A percentile compares a stretch with the other conserved stretches of the same genome.
Evolutionary conservation across 2,113 vertebrate species (phyloP).

Genomic region (Narcine bancroftii): DNA sequence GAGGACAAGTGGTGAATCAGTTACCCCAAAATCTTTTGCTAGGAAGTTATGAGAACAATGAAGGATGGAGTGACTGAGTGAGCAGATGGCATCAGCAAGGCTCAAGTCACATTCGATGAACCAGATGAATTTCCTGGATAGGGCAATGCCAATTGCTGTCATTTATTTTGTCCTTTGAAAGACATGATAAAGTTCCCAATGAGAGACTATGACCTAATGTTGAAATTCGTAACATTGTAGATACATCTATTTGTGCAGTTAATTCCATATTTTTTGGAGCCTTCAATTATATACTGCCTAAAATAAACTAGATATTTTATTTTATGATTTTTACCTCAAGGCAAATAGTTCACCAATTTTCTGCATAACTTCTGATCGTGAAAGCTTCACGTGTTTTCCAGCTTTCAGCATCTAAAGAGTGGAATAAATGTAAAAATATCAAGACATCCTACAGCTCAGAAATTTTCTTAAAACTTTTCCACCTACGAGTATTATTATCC

Average conservation of each 20-base stretch:
- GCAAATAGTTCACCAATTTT: slow-evolving; percentile 94
- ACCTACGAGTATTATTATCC: neutral
- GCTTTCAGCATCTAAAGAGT: slow-evolving; percentile 73
- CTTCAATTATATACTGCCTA: neutral
- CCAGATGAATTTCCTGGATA: too few species aligned
- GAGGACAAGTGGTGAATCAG: too few species aligned
- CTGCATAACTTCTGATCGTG: slow-evolving; percentile 91
- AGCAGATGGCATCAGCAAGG: too few species aligned
- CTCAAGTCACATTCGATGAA: too few species aligned
- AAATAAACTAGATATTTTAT: neutral
- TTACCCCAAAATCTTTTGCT: too few species aligned
- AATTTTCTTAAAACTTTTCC: slow-evolving; percentile 9
- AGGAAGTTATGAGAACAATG: too few species aligned
- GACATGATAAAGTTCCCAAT: too few species aligned
- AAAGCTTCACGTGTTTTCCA: slow-evolving; percentile 79
- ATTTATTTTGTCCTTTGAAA: too few species aligned
- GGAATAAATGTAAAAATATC: neutral
- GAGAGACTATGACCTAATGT: too few species aligned
- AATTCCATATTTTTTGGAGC: neutral
- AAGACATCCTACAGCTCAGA: neutral
- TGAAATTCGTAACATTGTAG: neutral
- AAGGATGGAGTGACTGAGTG: too few species aligned
- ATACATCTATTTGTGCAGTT: neutral
- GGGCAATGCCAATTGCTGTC: too few species aligned
- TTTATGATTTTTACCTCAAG: slow-evolving; percentile 63